phyloP scores from a whole-genome alignment of 2,888 invertebrate genomes.

The Meganola albula region DNA sequence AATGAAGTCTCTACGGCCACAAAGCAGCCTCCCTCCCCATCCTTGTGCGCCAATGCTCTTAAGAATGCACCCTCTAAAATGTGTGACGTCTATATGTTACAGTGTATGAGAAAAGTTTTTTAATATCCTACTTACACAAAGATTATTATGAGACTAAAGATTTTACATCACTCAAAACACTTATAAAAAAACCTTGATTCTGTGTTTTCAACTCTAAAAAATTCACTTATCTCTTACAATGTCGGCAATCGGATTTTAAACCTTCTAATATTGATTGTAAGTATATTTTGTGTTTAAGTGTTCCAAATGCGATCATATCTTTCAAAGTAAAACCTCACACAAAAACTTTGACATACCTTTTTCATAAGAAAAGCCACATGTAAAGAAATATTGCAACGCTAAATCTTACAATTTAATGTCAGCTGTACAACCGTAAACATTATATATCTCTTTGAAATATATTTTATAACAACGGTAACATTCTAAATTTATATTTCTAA shows the following conservation, averaged over 20 bases:
- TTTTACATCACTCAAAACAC: too few species aligned
- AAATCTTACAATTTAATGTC: constrained; percentile 16
- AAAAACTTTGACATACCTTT: constrained; percentile 12
- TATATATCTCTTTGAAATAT: constrained; percentile 26
- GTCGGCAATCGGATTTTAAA: too few species aligned
- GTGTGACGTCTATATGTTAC: constrained; percentile 15
- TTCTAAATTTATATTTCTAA: constrained; percentile 30
- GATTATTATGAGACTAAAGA: too few species aligned
- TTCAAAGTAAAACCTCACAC: too few species aligned
- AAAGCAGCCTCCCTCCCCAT: constrained; percentile 32
- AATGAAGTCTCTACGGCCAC: constrained; percentile 62
- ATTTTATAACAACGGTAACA: constrained; percentile 20
- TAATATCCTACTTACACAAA: too few species aligned
- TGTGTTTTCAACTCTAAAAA: too few species aligned
- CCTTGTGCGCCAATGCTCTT: constrained; percentile 34
- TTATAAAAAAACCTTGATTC: too few species aligned
- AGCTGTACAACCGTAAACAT: constrained; percentile 18
- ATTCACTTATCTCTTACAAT: too few species aligned
- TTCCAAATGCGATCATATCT: too few species aligned
- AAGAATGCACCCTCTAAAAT: constrained; percentile 30
- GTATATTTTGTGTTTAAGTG: too few species aligned
- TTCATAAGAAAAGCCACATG: constrained; percentile 9
- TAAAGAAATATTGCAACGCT: constrained; percentile 12
- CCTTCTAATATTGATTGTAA: neutral
- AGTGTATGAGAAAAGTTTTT: too few species aligned